A percentile compares a stretch with the other conserved stretches of the same genome.
Conservation (phyloP, 1,140 invertebrate species). For the Drosophila pseudoobscura region DNA sequence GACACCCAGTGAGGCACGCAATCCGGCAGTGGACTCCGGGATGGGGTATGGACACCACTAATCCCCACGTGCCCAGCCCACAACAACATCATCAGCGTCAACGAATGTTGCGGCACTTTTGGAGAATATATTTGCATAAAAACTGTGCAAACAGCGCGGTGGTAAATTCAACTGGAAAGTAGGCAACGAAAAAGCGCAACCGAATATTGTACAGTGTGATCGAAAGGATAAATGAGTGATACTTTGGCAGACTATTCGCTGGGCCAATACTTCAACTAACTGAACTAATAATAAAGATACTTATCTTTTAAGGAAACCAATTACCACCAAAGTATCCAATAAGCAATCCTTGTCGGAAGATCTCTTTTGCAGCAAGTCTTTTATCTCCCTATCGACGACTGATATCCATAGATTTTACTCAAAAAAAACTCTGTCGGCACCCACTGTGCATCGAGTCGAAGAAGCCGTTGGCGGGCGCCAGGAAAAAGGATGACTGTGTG, state of each 20-base stretch:
- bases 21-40: slow-evolving; percentile 3
- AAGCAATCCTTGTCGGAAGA: too few relatives aligned
- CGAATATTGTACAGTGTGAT: slow-evolving; percentile 26
- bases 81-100: slow-evolving; percentile 25
- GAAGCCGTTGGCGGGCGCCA: slow-evolving; percentile 27
- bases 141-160: slow-evolving; percentile 45
- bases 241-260: neutral
- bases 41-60: too few relatives aligned
- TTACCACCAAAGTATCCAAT: too few relatives aligned
- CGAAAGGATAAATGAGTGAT: neutral
- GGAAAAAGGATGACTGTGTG: slow-evolving; percentile 49
- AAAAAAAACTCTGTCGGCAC: neutral
- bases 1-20: slow-evolving; percentile 53
- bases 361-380: too few relatives aligned
- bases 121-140: slow-evolving; percentile 55
- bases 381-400: too few relatives aligned
- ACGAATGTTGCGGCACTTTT: slow-evolving; percentile 46
- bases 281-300: neutral
- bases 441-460: slow-evolving; percentile 27
- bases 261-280: too few relatives aligned
- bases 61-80: too few relatives aligned
- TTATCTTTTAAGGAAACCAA: neutral
- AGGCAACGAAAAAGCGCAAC: slow-evolving; percentile 41
- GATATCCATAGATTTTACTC: neutral
- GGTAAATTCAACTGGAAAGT: slow-evolving; percentile 50